Base-by-base conservation (phyloP, 2,888 invertebrate species). In the Lymantria monacha region DNA sequence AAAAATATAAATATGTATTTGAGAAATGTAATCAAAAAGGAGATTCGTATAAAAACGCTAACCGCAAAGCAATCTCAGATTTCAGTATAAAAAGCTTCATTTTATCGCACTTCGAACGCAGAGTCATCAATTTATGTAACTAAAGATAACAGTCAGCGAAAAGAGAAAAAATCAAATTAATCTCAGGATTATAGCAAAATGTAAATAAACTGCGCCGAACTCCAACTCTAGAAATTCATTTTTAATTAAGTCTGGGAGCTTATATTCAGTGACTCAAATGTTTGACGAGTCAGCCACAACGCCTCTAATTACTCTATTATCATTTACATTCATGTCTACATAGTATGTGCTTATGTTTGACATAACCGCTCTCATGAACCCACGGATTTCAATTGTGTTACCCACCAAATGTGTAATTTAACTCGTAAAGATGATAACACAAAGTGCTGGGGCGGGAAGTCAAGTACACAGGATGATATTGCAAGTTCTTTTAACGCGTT, bases 401-500 rank as follows among this genome's bases (percentile, higher is more conserved):
- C 22, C 49, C 57, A 55, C 59, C 22, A 22, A 53, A 67, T 45
- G 49, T 53, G 47, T 66, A 55, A 62, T 59, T 59, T 52, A 53
- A 61, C 53, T 59, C 53, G 54, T 53, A 44, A 50, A 59, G 44
- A 44, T 38, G 45, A 22, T 46, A 36, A 48, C 48, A 49, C 49
- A 55, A 59, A 61, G 49, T 57, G 61, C 56, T 48, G 59, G 66
- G 58, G 70, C 49, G 59, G 65, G 58, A 70, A 74, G 74, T 70
- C 69, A 66, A 60, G 55, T 56, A 22, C 5, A 22, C 22, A 51
- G 64, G 61, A 67, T 82, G 82, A 83, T 76, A 58, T 57, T 61
- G 68, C 70, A 65, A 65, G 74, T 80, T 76, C 75, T 74, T 75
- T 76, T 70, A 72, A 70, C 74, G 65, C 69, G 75, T 76, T 72